These are phyloP conservation scores for Sebastiscus albofasciatus DNA, from an alignment of 2,797 vertebrate species.

Conservation along the genomic window DNA sequence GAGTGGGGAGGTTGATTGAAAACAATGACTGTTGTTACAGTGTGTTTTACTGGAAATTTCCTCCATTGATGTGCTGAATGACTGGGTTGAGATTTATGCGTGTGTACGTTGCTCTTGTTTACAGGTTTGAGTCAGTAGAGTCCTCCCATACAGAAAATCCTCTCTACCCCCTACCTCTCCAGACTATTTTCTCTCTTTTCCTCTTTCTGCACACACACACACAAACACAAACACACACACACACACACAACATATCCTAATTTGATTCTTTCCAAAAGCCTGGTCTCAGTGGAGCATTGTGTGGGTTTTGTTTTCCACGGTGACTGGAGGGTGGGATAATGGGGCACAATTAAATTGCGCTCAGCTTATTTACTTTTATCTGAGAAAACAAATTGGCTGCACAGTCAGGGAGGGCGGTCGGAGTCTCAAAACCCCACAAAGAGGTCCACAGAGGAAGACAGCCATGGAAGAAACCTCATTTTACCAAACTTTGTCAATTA, in stretches of 20 bases:
- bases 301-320: constrained; percentile 72
- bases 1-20: constrained; percentile 25
- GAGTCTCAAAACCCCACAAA: constrained; percentile 49
- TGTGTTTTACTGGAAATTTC: constrained; percentile 63
- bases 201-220: neutral
- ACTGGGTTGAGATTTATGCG: constrained; percentile 32
- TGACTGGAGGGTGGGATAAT: constrained; percentile 75
- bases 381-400: constrained; percentile 78
- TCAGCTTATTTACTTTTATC: constrained; percentile 83
- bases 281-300: constrained; percentile 64
- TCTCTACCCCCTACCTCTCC: neutral
- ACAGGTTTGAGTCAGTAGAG: constrained; percentile 35
- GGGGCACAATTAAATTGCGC: constrained; percentile 79
- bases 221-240: neutral
- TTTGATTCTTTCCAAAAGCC: constrained; percentile 70
- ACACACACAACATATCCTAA: constrained; percentile 47
- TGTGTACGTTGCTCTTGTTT: constrained; percentile 29
- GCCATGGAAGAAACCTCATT: constrained; percentile 45
- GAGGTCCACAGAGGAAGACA: constrained; percentile 59
- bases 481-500: constrained; percentile 73
- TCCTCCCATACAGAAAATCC: constrained; percentile 24
- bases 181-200: constrained; percentile 31
- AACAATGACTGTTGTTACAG: constrained; percentile 60
- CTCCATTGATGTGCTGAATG: constrained; percentile 59
- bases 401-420: constrained; percentile 41